A percentile compares a stretch with the other conserved stretches of the same genome.
Conservation (phyloP, 2,888 invertebrate species). For the Imbricaverruca yamaguchii region DNA sequence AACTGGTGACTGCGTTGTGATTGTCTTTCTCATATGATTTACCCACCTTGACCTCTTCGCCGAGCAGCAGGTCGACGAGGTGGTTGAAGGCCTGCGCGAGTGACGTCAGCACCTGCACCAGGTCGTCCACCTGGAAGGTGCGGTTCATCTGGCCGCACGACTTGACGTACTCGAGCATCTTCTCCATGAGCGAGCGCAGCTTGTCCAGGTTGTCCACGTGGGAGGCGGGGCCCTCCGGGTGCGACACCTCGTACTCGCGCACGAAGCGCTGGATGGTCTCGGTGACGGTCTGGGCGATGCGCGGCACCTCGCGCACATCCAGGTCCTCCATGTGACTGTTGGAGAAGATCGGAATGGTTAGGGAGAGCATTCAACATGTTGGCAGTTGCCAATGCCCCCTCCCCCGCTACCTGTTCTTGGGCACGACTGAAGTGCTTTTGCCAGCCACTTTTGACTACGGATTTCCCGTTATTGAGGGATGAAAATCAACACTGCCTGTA, state of each 20-base stretch:
- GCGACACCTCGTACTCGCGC: conserved; percentile 46
- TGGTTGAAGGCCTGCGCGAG: conserved; percentile 51
- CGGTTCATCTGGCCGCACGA: conserved; percentile 13
- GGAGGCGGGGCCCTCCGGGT: conserved; percentile 40
- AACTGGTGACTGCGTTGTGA: no score
- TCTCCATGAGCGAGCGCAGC: conserved; percentile 17
- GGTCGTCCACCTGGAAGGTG: conserved; percentile 35
- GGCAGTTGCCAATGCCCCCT: no score
- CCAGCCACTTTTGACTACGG: no score
- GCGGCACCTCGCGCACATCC: conserved; percentile 43
- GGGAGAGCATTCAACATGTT: no score
- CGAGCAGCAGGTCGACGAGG: conserved; percentile 52
- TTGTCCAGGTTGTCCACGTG: conserved; percentile 46
- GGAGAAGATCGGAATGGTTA: background rate
- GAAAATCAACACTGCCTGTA: no score
- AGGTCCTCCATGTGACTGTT: conserved; percentile 34
- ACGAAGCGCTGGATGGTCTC: conserved; percentile 54
- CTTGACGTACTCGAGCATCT: conserved; percentile 19
- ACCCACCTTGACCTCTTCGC: conserved; percentile 52
- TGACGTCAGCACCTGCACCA: conserved; percentile 46
- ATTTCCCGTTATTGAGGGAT: no score
- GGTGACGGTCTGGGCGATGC: conserved; percentile 50
- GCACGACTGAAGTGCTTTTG: no score
- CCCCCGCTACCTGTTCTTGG: no score
- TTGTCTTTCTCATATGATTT: no score